Evolutionary conservation across 1,140 invertebrate genomes (phyloP).

Genomic region (Cydia fagiglandana): DNA sequence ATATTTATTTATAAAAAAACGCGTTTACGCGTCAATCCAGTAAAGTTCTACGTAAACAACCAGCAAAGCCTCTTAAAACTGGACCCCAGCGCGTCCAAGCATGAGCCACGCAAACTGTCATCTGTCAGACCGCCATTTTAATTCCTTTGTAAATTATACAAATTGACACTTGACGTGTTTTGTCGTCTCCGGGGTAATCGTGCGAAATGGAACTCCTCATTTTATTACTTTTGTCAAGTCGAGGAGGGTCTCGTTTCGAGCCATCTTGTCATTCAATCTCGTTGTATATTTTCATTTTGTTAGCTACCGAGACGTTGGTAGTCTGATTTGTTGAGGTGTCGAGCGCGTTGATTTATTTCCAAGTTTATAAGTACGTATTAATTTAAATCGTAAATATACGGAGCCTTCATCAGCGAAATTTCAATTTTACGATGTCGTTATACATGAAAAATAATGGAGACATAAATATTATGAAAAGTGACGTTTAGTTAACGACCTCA

Average conservation of each 20-base stretch:
- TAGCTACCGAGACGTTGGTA: slow-evolving; percentile 26
- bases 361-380: slow-evolving; percentile 32
- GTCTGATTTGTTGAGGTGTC: slow-evolving; percentile 30
- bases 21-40: neutral
- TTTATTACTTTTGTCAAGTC: slow-evolving; percentile 57
- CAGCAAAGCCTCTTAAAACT: slow-evolving; percentile 31
- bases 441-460: slow-evolving; percentile 74
- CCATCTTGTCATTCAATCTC: slow-evolving; percentile 42
- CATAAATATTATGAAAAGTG: slow-evolving; percentile 75
- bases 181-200: slow-evolving; percentile 72
- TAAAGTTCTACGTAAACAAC: neutral
- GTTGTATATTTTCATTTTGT: slow-evolving; percentile 39
- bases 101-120: slow-evolving; percentile 55
- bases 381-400: slow-evolving; percentile 34
- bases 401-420: slow-evolving; percentile 48
- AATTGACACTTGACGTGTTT: slow-evolving; percentile 75
- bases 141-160: slow-evolving; percentile 69
- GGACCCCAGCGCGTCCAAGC: slow-evolving; percentile 35
- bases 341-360: slow-evolving; percentile 27
- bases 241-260: slow-evolving; percentile 39
- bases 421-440: slow-evolving; percentile 66
- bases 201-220: slow-evolving; percentile 63
- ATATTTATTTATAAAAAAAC: too few species aligned
- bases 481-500: slow-evolving; percentile 72
- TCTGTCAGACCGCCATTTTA: slow-evolving; percentile 72